Percentiles rank a stretch among this genome's conserved stretches.
phyloP scores from a whole-genome alignment of 2,797 vertebrate species.

The Sternotherus odoratus region DNA sequence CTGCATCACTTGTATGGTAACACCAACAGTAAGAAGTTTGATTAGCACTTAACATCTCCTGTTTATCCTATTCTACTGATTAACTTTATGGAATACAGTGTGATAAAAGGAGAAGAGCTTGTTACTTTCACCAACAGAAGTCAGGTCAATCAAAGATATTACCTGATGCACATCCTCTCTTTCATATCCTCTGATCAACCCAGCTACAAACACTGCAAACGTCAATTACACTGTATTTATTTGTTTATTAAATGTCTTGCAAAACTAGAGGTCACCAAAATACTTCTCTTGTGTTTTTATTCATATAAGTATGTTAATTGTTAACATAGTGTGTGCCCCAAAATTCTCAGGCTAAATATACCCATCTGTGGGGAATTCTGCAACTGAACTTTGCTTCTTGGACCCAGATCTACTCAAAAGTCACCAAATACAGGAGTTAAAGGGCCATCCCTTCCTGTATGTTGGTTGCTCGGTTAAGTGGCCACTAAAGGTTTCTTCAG shows the following conservation, averaged over 20 bases:
- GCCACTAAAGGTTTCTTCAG: not conserved
- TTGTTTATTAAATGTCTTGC: not conserved
- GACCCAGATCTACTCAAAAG: not conserved
- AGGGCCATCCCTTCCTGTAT: not conserved
- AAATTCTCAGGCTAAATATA: not conserved
- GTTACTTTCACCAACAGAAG: not conserved
- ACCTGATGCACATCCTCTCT: not conserved
- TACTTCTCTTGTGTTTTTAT: rapidly evolving
- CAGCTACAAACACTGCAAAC: not conserved
- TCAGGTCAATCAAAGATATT: not conserved
- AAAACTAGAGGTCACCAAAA: not conserved
- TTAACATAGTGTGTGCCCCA: not conserved
- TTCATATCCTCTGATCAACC: not conserved
- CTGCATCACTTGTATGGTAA: conserved; percentile 60
- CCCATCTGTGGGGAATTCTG: not conserved
- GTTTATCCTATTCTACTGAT: conserved; percentile 46
- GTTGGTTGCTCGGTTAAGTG: not conserved
- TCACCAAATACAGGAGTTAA: not conserved
- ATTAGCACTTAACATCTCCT: conserved; percentile 67
- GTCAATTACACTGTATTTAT: not conserved
- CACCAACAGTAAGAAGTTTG: conserved; percentile 48
- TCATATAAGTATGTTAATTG: not conserved
- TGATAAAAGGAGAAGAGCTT: not conserved
- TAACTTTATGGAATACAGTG: conserved; percentile 13
- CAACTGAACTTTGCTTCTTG: not conserved